A percentile compares a stretch with the other conserved stretches of the same genome.
Conservation (phyloP, 2,888 invertebrate species). For the Terebella lapidaria region DNA sequence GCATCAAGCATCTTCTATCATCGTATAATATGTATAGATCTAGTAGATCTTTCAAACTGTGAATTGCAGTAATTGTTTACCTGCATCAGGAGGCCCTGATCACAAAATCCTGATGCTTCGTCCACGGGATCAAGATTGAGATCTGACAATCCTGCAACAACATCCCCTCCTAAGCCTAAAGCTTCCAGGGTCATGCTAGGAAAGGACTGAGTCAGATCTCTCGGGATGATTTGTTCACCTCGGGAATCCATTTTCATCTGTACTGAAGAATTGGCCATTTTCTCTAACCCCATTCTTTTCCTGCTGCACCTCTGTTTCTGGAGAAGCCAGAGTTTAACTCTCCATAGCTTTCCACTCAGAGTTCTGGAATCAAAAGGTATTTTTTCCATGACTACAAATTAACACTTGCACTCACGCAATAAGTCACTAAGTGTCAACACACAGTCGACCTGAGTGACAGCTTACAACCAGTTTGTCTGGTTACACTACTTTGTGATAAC, state of each 20-base stretch:
- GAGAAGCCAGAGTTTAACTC: not conserved
- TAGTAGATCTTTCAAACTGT: no score
- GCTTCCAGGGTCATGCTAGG: not conserved
- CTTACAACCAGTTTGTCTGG: no score
- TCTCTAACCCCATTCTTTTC: not conserved
- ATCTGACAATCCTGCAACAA: not conserved
- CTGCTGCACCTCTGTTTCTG: not conserved
- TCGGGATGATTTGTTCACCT: not conserved
- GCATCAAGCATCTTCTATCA: no score
- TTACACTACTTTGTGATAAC: no score
- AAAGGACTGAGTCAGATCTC: not conserved
- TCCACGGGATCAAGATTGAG: not conserved
- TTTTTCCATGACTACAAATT: no score
- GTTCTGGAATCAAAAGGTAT: not conserved
- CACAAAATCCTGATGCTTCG: not conserved
- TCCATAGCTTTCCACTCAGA: not conserved
- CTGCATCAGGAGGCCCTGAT: not conserved
- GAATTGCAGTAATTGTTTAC: not conserved
- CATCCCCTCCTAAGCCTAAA: not conserved
- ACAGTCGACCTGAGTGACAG: no score
- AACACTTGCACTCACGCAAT: no score
- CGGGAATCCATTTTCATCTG: not conserved
- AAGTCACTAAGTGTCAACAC: no score
- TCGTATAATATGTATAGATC: no score
- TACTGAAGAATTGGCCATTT: not conserved